A percentile compares a stretch with the other conserved stretches of the same genome.
These are phyloP conservation scores for Spodoptera litura DNA, from an alignment of 1,140 invertebrate genomes.

Conservation along the genomic window DNA sequence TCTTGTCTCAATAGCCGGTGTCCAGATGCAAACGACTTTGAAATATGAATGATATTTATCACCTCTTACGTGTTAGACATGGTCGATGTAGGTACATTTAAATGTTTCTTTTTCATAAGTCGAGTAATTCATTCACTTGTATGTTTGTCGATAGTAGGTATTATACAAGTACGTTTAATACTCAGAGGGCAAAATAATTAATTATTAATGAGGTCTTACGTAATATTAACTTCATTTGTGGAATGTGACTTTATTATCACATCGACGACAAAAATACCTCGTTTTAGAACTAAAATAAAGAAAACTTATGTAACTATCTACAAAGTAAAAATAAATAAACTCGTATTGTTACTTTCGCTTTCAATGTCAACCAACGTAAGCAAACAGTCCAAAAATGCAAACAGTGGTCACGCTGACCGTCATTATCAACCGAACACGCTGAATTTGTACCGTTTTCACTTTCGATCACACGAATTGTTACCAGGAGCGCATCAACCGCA, in stretches of 20 bases:
- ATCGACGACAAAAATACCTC: no score
- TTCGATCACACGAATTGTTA: conserved; percentile 75
- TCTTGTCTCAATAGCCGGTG: conserved; percentile 77
- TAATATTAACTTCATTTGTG: no score
- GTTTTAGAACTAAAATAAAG: no score
- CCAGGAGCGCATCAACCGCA: conserved; percentile 77
- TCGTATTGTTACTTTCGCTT: conserved; percentile 16
- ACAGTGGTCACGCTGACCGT: conserved; percentile 19
- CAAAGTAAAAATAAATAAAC: not conserved
- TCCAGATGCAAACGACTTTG: conserved; percentile 84
- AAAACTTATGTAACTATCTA: no score
- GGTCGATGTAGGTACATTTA: conserved; percentile 32
- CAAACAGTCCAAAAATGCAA: conserved; percentile 16
- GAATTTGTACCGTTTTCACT: conserved; percentile 66
- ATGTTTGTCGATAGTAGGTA: not conserved
- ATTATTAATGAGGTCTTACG: no score
- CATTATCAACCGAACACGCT: conserved; percentile 31
- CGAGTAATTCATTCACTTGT: not conserved
- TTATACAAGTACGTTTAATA: not conserved
- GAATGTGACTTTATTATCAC: no score
- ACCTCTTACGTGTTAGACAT: conserved; percentile 54
- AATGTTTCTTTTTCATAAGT: not conserved
- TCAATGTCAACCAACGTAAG: conserved; percentile 8
- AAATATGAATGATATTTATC: conserved; percentile 84
- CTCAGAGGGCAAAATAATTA: no score